Evolutionary conservation across 2,113 vertebrate genomes (phyloP).

Genomic region (Cettia cetti): DNA sequence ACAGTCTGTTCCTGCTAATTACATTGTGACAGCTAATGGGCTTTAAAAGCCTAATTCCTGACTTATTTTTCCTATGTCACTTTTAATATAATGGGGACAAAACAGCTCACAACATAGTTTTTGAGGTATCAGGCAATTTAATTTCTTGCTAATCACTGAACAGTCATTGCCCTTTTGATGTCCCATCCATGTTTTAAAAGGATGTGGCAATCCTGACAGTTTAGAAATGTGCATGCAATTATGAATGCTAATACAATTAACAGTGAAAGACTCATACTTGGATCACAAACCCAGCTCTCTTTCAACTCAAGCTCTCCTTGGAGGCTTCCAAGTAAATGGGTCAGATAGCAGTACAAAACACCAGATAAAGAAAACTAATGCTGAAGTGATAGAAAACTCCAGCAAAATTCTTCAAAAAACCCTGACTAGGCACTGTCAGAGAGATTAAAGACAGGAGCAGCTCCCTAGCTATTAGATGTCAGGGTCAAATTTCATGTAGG

Average conservation of each 20-base stretch:
- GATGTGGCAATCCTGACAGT: background rate
- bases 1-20: background rate
- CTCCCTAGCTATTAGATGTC: background rate
- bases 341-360: background rate
- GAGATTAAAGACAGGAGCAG: background rate
- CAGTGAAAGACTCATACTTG: background rate
- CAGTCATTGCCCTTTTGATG: background rate
- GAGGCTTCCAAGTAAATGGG: conserved; percentile 1
- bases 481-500: background rate
- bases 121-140: background rate
- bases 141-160: background rate
- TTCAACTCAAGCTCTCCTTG: background rate
- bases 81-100: background rate
- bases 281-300: background rate
- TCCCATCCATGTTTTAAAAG: background rate
- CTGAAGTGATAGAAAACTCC: background rate
- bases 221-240: conserved; percentile 11
- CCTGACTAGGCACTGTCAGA: background rate
- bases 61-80: background rate
- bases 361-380: background rate
- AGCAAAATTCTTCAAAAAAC: background rate
- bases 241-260: conserved; percentile 28
- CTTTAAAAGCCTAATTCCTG: background rate
- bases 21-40: background rate
- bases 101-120: background rate